Percentiles rank a stretch among this genome's conserved stretches.
phyloP scores from a whole-genome alignment of 2,888 invertebrate genomes.

The Orchesella flavescens region DNA sequence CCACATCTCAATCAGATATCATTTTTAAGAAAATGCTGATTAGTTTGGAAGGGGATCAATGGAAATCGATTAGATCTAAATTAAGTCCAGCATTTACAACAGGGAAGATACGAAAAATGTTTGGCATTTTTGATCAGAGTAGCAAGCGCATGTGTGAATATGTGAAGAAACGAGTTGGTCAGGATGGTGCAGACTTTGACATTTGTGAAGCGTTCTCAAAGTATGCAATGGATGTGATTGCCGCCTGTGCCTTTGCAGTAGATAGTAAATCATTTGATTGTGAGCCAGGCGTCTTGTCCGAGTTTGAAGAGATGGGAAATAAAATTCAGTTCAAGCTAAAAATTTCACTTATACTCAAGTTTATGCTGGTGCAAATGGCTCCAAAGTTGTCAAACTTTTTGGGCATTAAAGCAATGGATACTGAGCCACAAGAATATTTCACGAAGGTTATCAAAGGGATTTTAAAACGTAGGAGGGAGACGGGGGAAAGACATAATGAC shows the following conservation, averaged over 20 bases:
- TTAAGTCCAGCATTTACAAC: conserved; percentile 81
- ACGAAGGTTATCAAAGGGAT: conserved; percentile 76
- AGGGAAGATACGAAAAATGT: conserved; percentile 81
- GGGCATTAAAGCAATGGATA: conserved; percentile 73
- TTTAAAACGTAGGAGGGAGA: conserved; percentile 76
- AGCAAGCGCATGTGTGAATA: conserved; percentile 77
- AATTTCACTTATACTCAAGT: conserved; percentile 71
- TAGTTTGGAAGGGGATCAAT: conserved; percentile 78
- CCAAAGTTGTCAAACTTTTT: conserved; percentile 73
- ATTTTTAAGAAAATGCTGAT: conserved; percentile 75
- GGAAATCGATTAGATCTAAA: conserved; percentile 80
- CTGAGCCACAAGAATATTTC: conserved; percentile 75
- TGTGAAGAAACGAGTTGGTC: background rate
- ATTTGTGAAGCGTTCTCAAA: conserved; percentile 78
- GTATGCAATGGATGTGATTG: conserved; percentile 80
- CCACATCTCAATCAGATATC: background rate
- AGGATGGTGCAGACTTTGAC: conserved; percentile 74
- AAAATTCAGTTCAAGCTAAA: conserved; percentile 73
- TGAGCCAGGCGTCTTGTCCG: conserved; percentile 73
- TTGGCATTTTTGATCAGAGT: conserved; percentile 78
- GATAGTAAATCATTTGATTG: conserved; percentile 78
- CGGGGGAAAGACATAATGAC: conserved; percentile 76
- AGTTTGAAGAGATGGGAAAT: conserved; percentile 76
- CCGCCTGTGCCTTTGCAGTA: conserved; percentile 79
- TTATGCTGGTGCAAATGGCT: conserved; percentile 73